Evolutionary conservation across 2,888 invertebrate species (phyloP), one percentile per base, ranked within the genome.

Genomic region (Caenorhabditis uteleia): DNA sequence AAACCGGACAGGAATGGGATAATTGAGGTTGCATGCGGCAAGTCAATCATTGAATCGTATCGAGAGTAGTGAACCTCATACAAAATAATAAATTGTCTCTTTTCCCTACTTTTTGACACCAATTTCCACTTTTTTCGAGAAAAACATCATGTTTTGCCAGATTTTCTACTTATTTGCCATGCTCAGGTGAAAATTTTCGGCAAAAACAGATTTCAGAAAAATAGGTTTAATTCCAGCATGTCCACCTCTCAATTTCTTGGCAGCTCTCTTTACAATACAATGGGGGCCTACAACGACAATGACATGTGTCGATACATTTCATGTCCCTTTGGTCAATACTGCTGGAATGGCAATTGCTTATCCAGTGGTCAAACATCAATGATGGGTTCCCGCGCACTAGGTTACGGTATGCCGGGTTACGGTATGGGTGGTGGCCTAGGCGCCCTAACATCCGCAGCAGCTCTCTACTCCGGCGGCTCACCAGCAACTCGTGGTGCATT

Each of bases 291-390:
- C 59, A 75, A 75, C 23, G 75, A 68, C n/a, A 74, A 71, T 42
- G 82, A 82, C 53, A 75, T 78, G 70, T 82, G 82, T 50, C 68
- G 70, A 46, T 75, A 75, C 39, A 75, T 75, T 20, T 70, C 82
- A 1, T 82, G 82, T 47, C 79, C 82, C 2, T 77, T 78, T 38
- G 82, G 82, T 2, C 80, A 82, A 43, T 78, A 77, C 44, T 82
- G 82, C 47, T 71, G 78, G 62, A 78, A 77, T 56, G 81, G 81
- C 4, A 74, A 76, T 50, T 81, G 81, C 49, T 47, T 77, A 18
- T 67, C 72, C 8, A 64, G 59, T 34, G 60, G 61, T 2, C 49
- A 46, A 18, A 45, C 66, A 8, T 55, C 61, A n/a, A 53, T 67
- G 45, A 26, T 64, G 33, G 69, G 69, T 12, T 57, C 65, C 6